Evolutionary conservation across 2,888 invertebrate species (phyloP), one percentile per base, ranked within the genome.

Genomic region (Auanema freiburgensis): DNA sequence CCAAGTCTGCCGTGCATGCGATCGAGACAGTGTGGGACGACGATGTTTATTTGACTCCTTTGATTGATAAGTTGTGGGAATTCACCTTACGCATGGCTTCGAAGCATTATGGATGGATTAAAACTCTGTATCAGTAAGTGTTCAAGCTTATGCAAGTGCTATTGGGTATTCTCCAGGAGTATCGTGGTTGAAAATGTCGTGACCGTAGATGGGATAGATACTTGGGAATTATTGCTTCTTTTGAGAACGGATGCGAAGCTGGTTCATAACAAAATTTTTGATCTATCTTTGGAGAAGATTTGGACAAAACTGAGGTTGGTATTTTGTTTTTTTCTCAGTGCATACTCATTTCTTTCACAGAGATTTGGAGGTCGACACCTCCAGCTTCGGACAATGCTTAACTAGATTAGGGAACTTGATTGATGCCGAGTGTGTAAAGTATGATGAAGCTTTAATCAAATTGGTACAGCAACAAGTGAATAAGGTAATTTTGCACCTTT

Each of bases 51-150:
- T 88, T 96, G 57, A 87, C 89, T 24, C 90, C 91, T 63, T 86
- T 89, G 89, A 59, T 90, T 90, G 81, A 85, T 52, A 79, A 78
- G 83, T 93, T 95, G 86, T 92, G 92, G 89, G 94, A 92, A 85
- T 87, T 95, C 8, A 90, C 90, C 21, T 86, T 95, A 66, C 91
- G 94, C 86, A 87, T 95, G 44, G 83, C 92, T 50, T 88, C 91
- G 50, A 88, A 94, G 79, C 91, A 91, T 84, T 56, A 56, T 5
- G 57, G 68, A 12, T 80, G 78, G 74, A 57, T 63, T 1, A 61
- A 71, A 52, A 49, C 57, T 12, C 53, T 73, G 53, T 41, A 57
- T 24, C 59, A 60, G 71, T 73, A 21, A 53, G 64, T 54, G 11
- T 1, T 24, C 42, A 14, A 4, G n/a, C n/a, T n/a, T n/a, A n/a